Evolutionary conservation across 2,797 vertebrate species (phyloP).

Genomic region (Chaunax sp.): DNA sequence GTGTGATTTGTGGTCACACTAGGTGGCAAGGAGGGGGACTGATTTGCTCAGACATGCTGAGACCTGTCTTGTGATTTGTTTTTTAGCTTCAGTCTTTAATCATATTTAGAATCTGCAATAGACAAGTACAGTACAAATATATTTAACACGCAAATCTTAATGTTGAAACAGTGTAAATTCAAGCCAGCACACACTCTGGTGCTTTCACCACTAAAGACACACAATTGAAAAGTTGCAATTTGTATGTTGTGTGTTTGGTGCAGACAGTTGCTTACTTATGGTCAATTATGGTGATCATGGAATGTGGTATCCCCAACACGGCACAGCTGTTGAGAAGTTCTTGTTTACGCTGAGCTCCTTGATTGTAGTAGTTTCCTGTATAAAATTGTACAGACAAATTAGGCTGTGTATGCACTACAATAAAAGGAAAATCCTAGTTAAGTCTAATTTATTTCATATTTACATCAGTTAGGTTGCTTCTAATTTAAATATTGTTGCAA

Average conservation of each 20-base stretch:
- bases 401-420: not conserved
- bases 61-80: no score
- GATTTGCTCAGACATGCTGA: constrained; percentile 35
- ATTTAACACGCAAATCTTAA: constrained; percentile 8
- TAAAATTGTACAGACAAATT: constrained; percentile 50
- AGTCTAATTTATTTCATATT: no score
- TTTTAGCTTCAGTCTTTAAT: constrained; percentile 3
- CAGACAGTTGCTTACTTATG: constrained; percentile 86
- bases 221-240: not conserved
- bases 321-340: constrained; percentile 92
- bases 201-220: constrained; percentile 1
- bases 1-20: constrained; percentile 65
- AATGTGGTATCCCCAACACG: constrained; percentile 89
- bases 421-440: not conserved
- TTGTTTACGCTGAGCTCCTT: constrained; percentile 90
- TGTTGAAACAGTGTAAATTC: not conserved
- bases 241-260: constrained; percentile 19
- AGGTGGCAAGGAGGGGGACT: constrained; percentile 22
- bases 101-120: not conserved
- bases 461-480: no score
- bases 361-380: constrained; percentile 94
- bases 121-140: not conserved
- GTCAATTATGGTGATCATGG: constrained; percentile 86
- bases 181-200: not conserved
- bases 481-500: no score